phyloP scores from a whole-genome alignment of 1,140 invertebrate genomes.

The Laodelphax striatellus region DNA sequence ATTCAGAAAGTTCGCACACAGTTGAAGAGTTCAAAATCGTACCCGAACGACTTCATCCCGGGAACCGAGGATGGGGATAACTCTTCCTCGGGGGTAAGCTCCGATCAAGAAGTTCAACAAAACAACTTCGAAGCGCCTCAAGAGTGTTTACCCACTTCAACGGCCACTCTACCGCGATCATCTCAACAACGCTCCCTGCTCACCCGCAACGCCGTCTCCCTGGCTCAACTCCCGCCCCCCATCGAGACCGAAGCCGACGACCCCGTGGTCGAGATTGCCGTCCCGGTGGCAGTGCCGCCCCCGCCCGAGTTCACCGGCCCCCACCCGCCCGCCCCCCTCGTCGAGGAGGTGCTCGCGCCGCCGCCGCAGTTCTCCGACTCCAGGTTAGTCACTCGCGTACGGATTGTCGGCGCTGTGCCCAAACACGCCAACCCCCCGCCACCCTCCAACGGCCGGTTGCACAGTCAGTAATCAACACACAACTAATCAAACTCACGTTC shows the following conservation, averaged over 20 bases:
- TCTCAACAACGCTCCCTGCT: constrained; percentile 27
- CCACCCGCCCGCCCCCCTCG: constrained; percentile 30
- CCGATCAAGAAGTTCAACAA: constrained; percentile 59
- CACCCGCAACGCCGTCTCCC: constrained; percentile 56
- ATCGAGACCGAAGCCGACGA: constrained; percentile 60
- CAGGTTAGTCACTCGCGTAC: constrained; percentile 39
- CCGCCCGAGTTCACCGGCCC: constrained; percentile 56
- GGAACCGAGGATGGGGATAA: constrained; percentile 66
- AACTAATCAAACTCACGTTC: neutral
- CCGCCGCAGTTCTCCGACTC: constrained; percentile 60
- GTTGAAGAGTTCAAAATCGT: constrained; percentile 72
- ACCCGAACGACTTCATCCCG: constrained; percentile 62
- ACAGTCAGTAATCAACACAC: constrained; percentile 7
- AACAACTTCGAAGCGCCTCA: constrained; percentile 28
- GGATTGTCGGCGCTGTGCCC: constrained; percentile 67
- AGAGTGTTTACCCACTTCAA: constrained; percentile 28
- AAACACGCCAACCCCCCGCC: constrained; percentile 38
- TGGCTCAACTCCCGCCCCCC: constrained; percentile 69
- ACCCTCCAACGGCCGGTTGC: neutral
- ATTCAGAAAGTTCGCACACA: constrained; percentile 67
- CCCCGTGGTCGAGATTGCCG: constrained; percentile 33
- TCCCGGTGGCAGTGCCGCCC: constrained; percentile 57
- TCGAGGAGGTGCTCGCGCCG: constrained; percentile 43
- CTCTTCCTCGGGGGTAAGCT: constrained; percentile 74
- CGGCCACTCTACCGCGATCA: constrained; percentile 31